Percentiles rank a stretch among this genome's conserved stretches.
Evolutionary conservation across 1,140 invertebrate species (phyloP).

Genomic region (Drosophila neocordata): DNA sequence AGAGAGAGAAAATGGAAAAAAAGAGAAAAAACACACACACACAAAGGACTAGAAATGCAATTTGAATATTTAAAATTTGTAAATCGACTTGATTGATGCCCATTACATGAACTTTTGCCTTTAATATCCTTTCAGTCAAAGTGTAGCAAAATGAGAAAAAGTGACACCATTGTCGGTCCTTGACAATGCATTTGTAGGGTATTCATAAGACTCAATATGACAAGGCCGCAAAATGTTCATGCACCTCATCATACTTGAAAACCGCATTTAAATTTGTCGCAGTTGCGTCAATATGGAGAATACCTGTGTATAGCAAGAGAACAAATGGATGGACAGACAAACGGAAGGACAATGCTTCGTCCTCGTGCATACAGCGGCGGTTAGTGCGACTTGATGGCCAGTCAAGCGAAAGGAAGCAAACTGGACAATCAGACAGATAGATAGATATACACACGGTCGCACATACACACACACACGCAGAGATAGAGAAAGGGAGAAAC

Average conservation of each 20-base stretch:
- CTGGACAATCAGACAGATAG: conserved; percentile 38
- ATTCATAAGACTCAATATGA: conserved; percentile 21
- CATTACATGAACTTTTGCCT: conserved; percentile 8
- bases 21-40: neutral
- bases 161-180: too few species aligned
- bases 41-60: conserved; percentile 2
- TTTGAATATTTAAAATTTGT: neutral
- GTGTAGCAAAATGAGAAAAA: too few species aligned
- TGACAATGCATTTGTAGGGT: neutral
- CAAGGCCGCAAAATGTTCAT: conserved; percentile 47
- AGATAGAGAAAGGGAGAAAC: conserved; percentile 33
- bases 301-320: conserved; percentile 63
- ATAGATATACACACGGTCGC: conserved; percentile 23
- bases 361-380: conserved; percentile 28
- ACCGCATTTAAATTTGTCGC: conserved; percentile 81
- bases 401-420: conserved; percentile 55
- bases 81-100: conserved; percentile 30
- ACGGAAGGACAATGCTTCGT: conserved; percentile 15
- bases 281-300: conserved; percentile 70
- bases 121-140: too few species aligned
- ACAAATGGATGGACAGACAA: conserved; percentile 26
- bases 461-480: conserved; percentile 15
- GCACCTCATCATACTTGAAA: conserved; percentile 46
- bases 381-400: conserved; percentile 74
- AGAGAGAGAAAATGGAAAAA: conserved; percentile 16